phyloP scores from a whole-genome alignment of 2,797 vertebrate genomes.

The Rhinoraja longicauda region DNA sequence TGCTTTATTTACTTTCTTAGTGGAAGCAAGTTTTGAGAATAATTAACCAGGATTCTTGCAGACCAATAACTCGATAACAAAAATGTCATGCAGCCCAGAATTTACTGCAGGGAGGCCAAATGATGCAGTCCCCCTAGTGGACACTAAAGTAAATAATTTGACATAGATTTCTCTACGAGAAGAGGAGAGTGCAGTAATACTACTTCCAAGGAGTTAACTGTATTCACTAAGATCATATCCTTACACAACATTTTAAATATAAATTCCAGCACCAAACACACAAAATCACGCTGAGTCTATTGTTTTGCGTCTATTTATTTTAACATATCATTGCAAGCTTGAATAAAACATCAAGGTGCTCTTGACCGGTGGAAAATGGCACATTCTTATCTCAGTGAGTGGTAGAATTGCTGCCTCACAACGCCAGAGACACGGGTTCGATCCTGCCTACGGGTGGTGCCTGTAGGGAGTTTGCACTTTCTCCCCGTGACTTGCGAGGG shows the following conservation, averaged over 20 bases:
- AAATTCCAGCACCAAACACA: background rate
- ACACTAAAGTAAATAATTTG: background rate
- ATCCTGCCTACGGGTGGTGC: no score
- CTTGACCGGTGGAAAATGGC: background rate
- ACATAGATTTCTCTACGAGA: background rate
- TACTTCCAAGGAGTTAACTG: background rate
- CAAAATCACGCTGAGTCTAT: background rate
- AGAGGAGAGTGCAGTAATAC: background rate
- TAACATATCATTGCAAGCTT: background rate
- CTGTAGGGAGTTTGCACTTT: no score
- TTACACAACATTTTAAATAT: background rate
- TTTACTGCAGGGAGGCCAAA: background rate
- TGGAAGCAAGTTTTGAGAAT: slow-evolving; percentile 17
- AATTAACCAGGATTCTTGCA: background rate
- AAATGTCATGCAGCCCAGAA: background rate
- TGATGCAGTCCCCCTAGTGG: slow-evolving; percentile 29
- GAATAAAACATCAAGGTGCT: background rate
- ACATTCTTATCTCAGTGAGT: background rate
- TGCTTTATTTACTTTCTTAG: background rate
- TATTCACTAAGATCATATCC: background rate
- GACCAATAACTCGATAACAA: background rate
- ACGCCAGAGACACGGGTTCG: no score
- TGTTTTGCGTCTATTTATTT: background rate
- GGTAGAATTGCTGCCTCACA: no score
- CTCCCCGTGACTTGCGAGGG: no score